Evolutionary conservation across 2,113 vertebrate genomes (phyloP), one percentile per base, ranked within the genome.

Genomic region (Parotia lawesii): DNA sequence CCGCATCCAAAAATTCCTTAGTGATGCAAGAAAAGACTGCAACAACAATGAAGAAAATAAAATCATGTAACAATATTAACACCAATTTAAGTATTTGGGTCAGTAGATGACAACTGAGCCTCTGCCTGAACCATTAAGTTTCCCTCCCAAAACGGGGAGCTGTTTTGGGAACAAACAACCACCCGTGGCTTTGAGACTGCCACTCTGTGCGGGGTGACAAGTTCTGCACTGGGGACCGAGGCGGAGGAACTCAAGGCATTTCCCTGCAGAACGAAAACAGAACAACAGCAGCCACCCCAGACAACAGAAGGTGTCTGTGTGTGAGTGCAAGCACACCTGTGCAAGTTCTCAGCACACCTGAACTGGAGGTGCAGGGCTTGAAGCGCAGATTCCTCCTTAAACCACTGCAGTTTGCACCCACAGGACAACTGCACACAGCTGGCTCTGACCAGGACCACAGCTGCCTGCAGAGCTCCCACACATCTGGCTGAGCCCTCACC

Each of bases 201-300:
- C 35, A 19, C 9, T 42, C 0, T n/a, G 0, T 2, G 11, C 3
- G 19, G 31, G 33, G 37, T 4, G 6, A 53, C 6, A 45, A 67
- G 29, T 12, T 67, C 54, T 87, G 24, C 38, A 25, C 8, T 14
- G 38, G 18, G 5, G 12, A 42, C 15, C 29, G 12, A 44, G 19
- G 31, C 19, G 8, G 9, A 61, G 58, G 31, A 65, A 51, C 10
- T 35, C 40, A 11, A 20, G 54, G n/a, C 15, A 37, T 16, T 70
- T 53, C 42, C 61, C 64, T 27, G 12, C 37, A 23, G n/a, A n/a
- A 16, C 10, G 40, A 23, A n/a, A 58, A 3, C 29, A 38, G 12
- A 69, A 2, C 25, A 74, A 4, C 21, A 73, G 27, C n/a, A 74
- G 58, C 45, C 31, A 27, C 9, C 23, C 17, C 35, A 72, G 16